These are phyloP conservation scores for Heteromyza rotundicornis DNA, from an alignment of 2,888 invertebrate species.

Conservation along the genomic window DNA sequence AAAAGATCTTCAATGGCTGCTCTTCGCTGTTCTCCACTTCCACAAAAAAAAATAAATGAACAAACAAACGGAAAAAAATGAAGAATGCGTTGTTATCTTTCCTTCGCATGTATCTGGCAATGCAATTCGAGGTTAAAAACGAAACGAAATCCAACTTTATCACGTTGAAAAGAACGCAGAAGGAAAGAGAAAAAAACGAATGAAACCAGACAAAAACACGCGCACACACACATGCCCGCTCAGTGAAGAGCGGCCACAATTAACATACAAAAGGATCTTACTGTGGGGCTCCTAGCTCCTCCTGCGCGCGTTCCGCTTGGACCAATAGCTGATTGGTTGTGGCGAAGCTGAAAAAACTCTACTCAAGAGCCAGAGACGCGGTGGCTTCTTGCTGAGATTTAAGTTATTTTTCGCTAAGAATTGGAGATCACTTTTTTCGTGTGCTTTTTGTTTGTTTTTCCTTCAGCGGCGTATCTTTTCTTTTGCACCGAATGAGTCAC, in stretches of 20 bases:
- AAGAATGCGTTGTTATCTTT: constrained; percentile 1
- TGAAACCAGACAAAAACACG: constrained; percentile 2
- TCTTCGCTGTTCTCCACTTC: neutral
- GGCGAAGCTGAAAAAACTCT: too few relatives aligned
- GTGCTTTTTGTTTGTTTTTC: neutral
- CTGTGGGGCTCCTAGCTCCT: constrained; percentile 13
- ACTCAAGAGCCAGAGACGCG: neutral
- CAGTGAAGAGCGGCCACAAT: constrained; percentile 42
- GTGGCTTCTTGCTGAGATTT: neutral
- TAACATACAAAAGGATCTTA: constrained; percentile 57
- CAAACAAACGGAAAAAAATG: neutral
- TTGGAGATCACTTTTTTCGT: neutral
- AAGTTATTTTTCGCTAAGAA: neutral
- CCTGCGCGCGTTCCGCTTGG: neutral
- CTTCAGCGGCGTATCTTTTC: neutral
- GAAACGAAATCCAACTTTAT: neutral
- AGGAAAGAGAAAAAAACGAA: constrained; percentile 29
- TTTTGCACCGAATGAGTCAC: neutral
- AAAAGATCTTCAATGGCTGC: neutral
- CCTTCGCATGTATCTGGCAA: neutral
- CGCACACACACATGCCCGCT: constrained; percentile 7
- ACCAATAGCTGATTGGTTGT: neutral
- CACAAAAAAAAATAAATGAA: neutral
- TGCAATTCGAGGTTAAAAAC: neutral
- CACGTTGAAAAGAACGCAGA: constrained; percentile 30